Evolutionary conservation across 1,140 invertebrate species (phyloP).

Genomic region (honey bee (Apis mellifera)): DNA sequence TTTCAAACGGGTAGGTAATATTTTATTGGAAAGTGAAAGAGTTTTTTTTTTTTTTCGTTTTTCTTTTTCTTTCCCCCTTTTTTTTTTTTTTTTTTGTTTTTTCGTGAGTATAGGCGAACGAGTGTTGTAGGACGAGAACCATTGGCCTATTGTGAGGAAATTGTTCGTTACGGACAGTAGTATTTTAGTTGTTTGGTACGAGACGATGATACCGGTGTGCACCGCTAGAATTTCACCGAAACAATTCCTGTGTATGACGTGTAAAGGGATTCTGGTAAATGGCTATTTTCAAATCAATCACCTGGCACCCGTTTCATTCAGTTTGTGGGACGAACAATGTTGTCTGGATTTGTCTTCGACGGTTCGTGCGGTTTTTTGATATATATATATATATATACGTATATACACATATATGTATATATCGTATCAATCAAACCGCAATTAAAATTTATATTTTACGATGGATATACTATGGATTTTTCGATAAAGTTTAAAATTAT

Average conservation of each 20-base stretch:
- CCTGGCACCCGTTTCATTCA: constrained; percentile 40
- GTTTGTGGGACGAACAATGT: constrained; percentile 36
- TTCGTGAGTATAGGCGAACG: not conserved
- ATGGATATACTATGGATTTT: no score
- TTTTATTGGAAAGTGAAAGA: not conserved
- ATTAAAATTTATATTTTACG: not conserved
- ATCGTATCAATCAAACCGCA: not conserved
- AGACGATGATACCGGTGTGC: constrained; percentile 4
- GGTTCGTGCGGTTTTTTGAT: constrained; percentile 18
- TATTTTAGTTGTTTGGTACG: constrained; percentile 15
- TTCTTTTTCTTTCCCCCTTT: not conserved
- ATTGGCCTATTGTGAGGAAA: constrained; percentile 4
- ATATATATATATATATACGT: not conserved
- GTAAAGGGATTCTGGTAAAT: constrained; percentile 26
- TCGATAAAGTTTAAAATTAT: not conserved
- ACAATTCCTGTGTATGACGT: constrained; percentile 46
- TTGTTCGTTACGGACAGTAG: not conserved
- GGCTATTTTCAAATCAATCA: constrained; percentile 40
- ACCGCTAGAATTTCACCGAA: not conserved
- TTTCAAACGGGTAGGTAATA: not conserved
- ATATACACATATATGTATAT: not conserved
- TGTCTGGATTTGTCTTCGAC: constrained; percentile 32
- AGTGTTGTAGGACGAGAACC: not conserved
- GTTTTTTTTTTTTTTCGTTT: not conserved
- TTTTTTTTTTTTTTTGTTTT: not conserved